Evolutionary conservation across 53 echinoderm and acorn worm genomes (phyloP), one percentile per base, ranked within the genome.

Genomic region (Arbacia lixula): DNA sequence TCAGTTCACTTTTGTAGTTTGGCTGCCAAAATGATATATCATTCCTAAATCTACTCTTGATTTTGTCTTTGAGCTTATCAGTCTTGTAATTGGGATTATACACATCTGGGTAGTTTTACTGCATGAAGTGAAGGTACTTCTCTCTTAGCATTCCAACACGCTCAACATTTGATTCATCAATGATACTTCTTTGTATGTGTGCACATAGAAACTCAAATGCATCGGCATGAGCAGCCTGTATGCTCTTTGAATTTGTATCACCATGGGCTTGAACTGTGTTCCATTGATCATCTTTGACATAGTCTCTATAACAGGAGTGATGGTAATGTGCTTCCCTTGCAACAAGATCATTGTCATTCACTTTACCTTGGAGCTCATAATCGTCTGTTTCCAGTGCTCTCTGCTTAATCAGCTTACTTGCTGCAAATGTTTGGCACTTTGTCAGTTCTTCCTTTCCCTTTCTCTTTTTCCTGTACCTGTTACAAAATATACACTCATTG

Each of bases 251-350:
- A 39, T 58, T 30, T 28, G 27, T 49, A 71, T 88, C 88, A 41
- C 53, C 72, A 22, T 35, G 55, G 31, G 31, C 64, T 40, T 56
- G 62, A 30, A 42, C 39, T 14, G 50, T 27, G 36, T 73, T 52
- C 29, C 53, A 17, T 22, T 3, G n/a, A 72, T 32, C 65, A 55
- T 52, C 58, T 46, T 53, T 60, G 11, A 71, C 61, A 30, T 39
- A 83, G 24, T 71, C 32, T 22, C 69, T 83, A 29, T 63, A 63
- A 72, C 83, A 88, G 2, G 84, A 88, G 31, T 20, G 84, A 50
- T 88, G 88, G 58, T 88, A 88, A 21, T 84, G 57, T 56, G 88
- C 88, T 60, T 88, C 74, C 56, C 83, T 88, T 11, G 88, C 88
- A 16, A 83, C 83, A 57, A 83, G 83, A 58, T 83, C 84, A 49